These are phyloP conservation scores for Steromphala cineraria DNA, from an alignment of 2,888 invertebrate genomes.

Conservation along the genomic window DNA sequence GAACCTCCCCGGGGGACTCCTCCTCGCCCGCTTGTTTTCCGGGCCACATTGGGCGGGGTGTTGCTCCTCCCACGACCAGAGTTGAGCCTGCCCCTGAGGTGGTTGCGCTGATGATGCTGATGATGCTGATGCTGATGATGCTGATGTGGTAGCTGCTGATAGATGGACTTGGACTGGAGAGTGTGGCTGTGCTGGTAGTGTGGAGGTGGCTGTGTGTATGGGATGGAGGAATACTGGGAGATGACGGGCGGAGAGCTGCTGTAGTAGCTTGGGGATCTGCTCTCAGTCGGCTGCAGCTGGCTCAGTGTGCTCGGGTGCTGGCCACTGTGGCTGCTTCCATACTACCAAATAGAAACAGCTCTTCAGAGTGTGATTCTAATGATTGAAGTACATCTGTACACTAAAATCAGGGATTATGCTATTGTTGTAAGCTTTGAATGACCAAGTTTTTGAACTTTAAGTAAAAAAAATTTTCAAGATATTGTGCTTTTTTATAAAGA, in stretches of 20 bases:
- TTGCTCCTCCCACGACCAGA: background rate
- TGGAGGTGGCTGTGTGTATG: background rate
- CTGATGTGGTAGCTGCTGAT: too few relatives aligned
- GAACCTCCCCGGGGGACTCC: background rate
- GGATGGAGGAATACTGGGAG: background rate
- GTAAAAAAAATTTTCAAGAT: too few relatives aligned
- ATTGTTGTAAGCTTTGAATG: too few relatives aligned
- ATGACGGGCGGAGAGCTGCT: background rate
- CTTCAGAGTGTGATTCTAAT: too few relatives aligned
- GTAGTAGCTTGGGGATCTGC: conserved; percentile 7
- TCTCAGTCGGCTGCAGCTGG: background rate
- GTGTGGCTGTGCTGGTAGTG: background rate
- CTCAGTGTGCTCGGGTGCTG: background rate
- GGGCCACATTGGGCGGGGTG: background rate
- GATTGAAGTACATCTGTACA: too few relatives aligned
- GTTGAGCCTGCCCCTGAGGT: background rate
- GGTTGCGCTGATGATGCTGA: background rate
- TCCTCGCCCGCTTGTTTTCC: background rate
- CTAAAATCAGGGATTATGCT: too few relatives aligned
- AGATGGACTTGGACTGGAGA: background rate
- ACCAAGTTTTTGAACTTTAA: too few relatives aligned
- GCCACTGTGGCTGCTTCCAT: too few relatives aligned
- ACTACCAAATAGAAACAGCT: too few relatives aligned
- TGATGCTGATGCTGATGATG: too few relatives aligned
- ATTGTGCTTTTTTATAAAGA: too few relatives aligned